Percentiles rank a stretch among this genome's conserved stretches.
These are phyloP conservation scores for Hydrotaea cyrtoneurina DNA, from an alignment of 2,888 invertebrate genomes.

Conservation along the genomic window DNA sequence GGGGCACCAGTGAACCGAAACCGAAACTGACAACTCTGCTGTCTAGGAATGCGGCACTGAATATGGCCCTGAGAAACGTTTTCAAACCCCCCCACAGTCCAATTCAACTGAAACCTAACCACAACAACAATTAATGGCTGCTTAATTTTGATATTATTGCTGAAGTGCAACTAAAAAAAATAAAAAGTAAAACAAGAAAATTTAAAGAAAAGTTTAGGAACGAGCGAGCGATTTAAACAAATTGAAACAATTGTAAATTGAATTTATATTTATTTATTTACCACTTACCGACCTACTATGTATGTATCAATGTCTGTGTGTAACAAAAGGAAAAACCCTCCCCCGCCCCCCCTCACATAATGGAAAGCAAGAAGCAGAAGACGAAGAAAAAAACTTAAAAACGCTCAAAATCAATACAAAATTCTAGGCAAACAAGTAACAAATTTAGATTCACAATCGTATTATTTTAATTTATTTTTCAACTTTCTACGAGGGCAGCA, in stretches of 20 bases:
- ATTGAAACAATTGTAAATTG: conserved; percentile 68
- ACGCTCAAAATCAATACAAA: conserved; percentile 2
- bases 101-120: conserved; percentile 26
- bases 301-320: conserved; percentile 58
- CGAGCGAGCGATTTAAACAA: conserved; percentile 40
- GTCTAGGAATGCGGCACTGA: conserved; percentile 3
- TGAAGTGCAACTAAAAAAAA: conserved; percentile 65
- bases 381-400: neutral
- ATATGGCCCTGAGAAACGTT: conserved; percentile 43
- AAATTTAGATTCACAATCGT: neutral
- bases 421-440: neutral
- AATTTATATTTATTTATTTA: conserved; percentile 64
- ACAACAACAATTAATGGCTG: conserved; percentile 59
- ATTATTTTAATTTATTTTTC: too few species aligned
- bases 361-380: neutral
- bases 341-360: too few species aligned
- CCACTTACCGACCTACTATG: conserved; percentile 33
- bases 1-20: conserved; percentile 26
- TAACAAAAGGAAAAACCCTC: conserved; percentile 18
- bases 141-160: conserved; percentile 68
- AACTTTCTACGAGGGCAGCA: too few species aligned
- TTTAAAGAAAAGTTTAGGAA: conserved; percentile 14
- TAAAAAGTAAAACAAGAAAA: conserved; percentile 36
- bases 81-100: neutral
- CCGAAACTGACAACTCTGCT: conserved; percentile 51